A percentile compares a stretch with the other conserved stretches of the same genome.
Conservation (phyloP, 1,140 invertebrate genomes). For the Branchinecta lindahli region DNA sequence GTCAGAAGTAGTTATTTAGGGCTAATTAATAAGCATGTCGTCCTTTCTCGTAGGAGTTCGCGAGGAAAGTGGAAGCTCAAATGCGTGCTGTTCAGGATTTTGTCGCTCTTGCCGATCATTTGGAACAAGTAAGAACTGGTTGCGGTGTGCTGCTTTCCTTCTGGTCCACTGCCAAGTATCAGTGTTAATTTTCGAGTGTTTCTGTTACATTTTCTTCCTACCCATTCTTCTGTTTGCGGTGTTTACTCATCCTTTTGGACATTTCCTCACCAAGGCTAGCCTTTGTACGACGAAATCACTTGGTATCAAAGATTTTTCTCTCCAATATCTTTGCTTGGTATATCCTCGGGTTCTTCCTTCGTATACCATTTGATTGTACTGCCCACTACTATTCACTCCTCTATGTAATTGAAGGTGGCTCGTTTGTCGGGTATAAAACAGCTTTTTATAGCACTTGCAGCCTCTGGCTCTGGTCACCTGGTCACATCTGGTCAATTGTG, state of each 20-base stretch:
- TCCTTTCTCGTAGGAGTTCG: constrained; percentile 43
- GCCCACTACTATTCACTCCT: neutral
- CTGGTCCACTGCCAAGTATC: neutral
- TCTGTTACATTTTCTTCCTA: neutral
- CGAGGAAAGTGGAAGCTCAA: constrained; percentile 51
- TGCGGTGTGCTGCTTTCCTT: too few species aligned
- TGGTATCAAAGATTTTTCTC: too few species aligned
- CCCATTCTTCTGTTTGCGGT: neutral
- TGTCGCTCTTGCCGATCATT: constrained; percentile 52
- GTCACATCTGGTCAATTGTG: too few species aligned
- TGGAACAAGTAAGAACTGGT: constrained; percentile 60
- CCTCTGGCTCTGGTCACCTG: too few species aligned
- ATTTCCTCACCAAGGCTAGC: neutral
- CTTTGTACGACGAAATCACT: constrained; percentile 12
- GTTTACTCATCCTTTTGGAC: constrained; percentile 11
- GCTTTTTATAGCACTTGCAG: too few species aligned
- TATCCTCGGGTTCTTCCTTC: neutral
- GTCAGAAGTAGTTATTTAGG: neutral
- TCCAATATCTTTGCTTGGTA: neutral
- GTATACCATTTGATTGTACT: too few species aligned
- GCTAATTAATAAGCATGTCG: constrained; percentile 18
- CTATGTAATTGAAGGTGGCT: too few species aligned
- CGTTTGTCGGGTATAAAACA: too few species aligned
- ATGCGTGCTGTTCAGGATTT: constrained; percentile 54
- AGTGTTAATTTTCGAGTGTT: neutral